These are phyloP conservation scores for Pyrrhia umbra DNA, from an alignment of 2,888 invertebrate genomes.

Conservation along the genomic window DNA sequence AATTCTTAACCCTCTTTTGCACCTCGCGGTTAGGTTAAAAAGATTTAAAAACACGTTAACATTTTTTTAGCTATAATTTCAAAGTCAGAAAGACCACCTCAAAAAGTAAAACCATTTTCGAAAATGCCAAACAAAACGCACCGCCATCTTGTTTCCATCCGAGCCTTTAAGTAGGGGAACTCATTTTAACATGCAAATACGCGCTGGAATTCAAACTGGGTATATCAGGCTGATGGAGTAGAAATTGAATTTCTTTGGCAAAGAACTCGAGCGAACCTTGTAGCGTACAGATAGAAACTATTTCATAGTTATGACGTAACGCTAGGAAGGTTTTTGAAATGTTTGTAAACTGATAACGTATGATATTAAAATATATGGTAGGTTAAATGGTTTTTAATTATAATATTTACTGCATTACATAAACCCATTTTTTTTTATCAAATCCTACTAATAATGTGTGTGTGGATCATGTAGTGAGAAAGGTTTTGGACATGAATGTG, in stretches of 20 bases:
- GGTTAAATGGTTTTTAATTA: too few relatives aligned
- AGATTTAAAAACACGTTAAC: too few relatives aligned
- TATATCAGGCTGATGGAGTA: constrained; percentile 72
- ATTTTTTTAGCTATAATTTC: too few relatives aligned
- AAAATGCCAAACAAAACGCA: constrained; percentile 16
- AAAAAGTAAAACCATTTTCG: neutral
- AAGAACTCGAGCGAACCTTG: constrained; percentile 53
- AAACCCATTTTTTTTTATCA: too few relatives aligned
- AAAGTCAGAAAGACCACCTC: too few relatives aligned
- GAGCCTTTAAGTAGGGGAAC: constrained; percentile 53
- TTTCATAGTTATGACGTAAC: constrained; percentile 9
- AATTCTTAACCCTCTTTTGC: too few relatives aligned
- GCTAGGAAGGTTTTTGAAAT: neutral
- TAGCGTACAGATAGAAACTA: constrained; percentile 38
- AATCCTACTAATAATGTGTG: too few relatives aligned
- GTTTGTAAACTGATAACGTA: neutral
- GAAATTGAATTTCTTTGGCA: constrained; percentile 73
- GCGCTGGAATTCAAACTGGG: constrained; percentile 65
- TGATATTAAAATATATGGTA: too few relatives aligned
- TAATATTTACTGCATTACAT: too few relatives aligned
- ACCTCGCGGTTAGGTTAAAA: too few relatives aligned
- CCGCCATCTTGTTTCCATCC: constrained; percentile 48
- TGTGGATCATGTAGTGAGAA: too few relatives aligned
- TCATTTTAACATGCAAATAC: constrained; percentile 80
- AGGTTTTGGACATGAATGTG: too few relatives aligned